Evolutionary conservation across 2,888 invertebrate genomes (phyloP), one percentile per base, ranked within the genome.

Genomic region (Habrosyne pyritoides): DNA sequence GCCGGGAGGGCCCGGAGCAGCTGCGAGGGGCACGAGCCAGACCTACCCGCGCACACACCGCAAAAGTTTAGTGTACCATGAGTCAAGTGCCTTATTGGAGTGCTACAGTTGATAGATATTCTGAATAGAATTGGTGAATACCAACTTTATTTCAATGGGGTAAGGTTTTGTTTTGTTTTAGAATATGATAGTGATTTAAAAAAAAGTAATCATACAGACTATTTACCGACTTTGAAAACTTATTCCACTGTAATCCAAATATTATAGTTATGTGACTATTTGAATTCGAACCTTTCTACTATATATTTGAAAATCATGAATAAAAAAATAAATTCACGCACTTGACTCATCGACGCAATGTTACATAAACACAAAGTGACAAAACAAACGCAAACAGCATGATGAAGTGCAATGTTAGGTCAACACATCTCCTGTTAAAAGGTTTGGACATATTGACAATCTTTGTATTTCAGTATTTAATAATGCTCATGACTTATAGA

Each of bases 1-100:
- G 89, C 83, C 55, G 96, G 95, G 83, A 95, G 93, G 76, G 94
- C 93, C 84, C 97, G 96, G 78, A 97, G 94, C 86, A 97, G 94
- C 87, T 97, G 97, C 89, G 97, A 97, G 69, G 98, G 98, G 86
- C 97, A 98, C 72, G 98, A 98, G 61, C 98, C 98, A 75, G 98
- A 98, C 94, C 98, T 96, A 91, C 59, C 71, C 67, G 33, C 33
- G 33, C 33, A 33, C 33, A 33, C 51, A 55, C 50, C 55, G 49
- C 42, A 59, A 53, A 52, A 30, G 50, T 26, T 42, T 42, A 42
- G 14, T 42, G 42, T 18, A 42, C 42, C 2, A 18, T 18, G 42
- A 42, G 7, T 42, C 42, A 42, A 42, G 42, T 42, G 42, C 42
- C 8, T 42, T 14, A 8, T 8, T 14, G n/a, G n/a, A n/a, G n/a